Conservation (phyloP, 2,888 invertebrate species). For the Synanthedon andrenaeformis region DNA sequence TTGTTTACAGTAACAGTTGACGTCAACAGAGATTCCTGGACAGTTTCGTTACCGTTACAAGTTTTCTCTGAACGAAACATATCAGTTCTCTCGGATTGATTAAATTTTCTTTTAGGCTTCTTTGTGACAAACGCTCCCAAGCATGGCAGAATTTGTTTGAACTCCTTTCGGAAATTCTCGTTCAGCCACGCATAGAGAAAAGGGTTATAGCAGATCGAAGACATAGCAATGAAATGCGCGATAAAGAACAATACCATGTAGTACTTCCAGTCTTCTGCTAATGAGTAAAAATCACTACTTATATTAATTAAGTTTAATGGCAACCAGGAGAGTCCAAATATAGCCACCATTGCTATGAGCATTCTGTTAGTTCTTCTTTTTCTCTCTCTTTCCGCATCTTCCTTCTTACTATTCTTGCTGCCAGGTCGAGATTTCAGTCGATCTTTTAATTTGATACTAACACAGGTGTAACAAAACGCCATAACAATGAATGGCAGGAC, state of each 20-base stretch:
- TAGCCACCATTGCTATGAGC: constrained; percentile 91
- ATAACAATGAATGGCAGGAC: constrained; percentile 88
- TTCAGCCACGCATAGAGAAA: constrained; percentile 96
- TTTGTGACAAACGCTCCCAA: constrained; percentile 62
- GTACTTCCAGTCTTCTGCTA: constrained; percentile 75
- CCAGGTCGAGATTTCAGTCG: constrained; percentile 82
- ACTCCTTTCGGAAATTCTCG: constrained; percentile 92
- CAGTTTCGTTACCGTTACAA: constrained; percentile 62
- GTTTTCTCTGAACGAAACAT: constrained; percentile 61
- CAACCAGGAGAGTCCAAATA: constrained; percentile 89
- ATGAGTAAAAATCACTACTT: constrained; percentile 75
- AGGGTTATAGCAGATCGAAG: constrained; percentile 94
- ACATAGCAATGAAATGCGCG: constrained; percentile 91
- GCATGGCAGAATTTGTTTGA: constrained; percentile 80
- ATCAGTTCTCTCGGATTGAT: constrained; percentile 57
- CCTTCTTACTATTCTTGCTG: constrained; percentile 77
- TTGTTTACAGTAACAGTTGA: constrained; percentile 55
- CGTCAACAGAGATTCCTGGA: constrained; percentile 57
- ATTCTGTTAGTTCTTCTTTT: constrained; percentile 87
- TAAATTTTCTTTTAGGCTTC: constrained; percentile 45
- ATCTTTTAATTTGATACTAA: constrained; percentile 81
- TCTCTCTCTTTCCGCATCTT: constrained; percentile 83
- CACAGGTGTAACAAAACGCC: constrained; percentile 86
- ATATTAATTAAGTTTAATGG: constrained; percentile 86
- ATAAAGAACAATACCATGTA: constrained; percentile 83